Base-by-base conservation (phyloP, 2,113 vertebrate species). In the Ophiodon elongatus region DNA sequence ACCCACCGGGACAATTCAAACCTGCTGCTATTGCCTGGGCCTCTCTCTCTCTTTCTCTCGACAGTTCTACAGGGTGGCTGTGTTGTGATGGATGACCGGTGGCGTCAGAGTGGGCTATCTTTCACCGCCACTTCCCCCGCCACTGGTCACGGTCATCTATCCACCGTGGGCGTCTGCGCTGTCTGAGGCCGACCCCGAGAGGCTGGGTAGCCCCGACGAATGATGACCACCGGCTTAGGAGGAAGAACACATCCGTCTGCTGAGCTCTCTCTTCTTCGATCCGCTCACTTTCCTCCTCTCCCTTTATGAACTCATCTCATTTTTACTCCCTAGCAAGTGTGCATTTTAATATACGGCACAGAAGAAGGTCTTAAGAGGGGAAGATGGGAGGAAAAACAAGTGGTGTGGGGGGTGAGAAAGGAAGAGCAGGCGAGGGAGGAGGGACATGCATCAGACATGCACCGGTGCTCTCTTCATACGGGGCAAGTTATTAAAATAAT, bases 401-500 rank as follows among this genome's bases (percentile, higher is more conserved):
- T 6, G 54, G 56, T 27, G 47, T n/a, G 27, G 43, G 13, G 25
- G 73, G 72, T 14, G 15, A 50, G 56, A 72, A n/a, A 27, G 66
- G 54, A 27, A 73, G 33, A 73, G 23, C 72, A 60, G 35, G 35
- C 13, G 71, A 47, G 59, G 45, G 74, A 59, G 71, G 76, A 63
- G 71, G 76, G 85, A 82, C 86, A 85, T 57, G 71, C 77, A 85
- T 91, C 87, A 87, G 85, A 78, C 73, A 91, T 50, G 88, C 86
- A 85, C 71, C 89, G 57, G 65, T 86, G 83, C 83, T 80, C 72
- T 27, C 80, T 76, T 90, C 79, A 92, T 88, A 79, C 59, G 39
- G 65, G 71, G 86, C 77, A 87, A 90, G 92, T 91, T 93, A 92
- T 94, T 94, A 90, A 93, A 94, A 94, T 85, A 92, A 91, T 88